Evolutionary conservation across 2,888 invertebrate species (phyloP), one percentile per base, ranked within the genome.

Genomic region (Torymus texanus): DNA sequence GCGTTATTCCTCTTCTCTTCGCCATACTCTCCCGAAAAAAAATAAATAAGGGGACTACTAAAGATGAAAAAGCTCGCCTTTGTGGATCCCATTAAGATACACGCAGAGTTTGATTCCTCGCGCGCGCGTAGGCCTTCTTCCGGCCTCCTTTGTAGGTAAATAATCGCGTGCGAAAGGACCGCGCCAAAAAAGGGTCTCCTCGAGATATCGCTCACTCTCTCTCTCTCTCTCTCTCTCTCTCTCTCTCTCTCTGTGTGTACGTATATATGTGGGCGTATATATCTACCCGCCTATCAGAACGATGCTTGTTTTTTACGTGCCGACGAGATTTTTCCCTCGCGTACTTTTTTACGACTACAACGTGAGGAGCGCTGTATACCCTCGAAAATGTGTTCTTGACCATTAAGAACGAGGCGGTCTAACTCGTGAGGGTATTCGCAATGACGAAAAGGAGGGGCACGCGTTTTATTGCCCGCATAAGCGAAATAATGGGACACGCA

Each of bases 71-170:
- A 56, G 55, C 18, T 51, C 14, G 53, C 73, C 74, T 77, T 75
- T 78, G 74, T 78, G 72, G 75, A 81, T 81, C 72, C 73, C 24
- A 78, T 81, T 78, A 81, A 81, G 74, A 78, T 78, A 75, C 16
- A 29, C 51, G 2, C 58, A 18, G 21, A 63, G 14, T 75, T 68
- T 75, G 72, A 67, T 67, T 75, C 59, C 21, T 21, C 21, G 21
- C 21, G 21, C 21, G 21, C 29, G 29, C 24, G 55, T 56, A 65
- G 74, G 50, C 67, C 66, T 75, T 78, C 70, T 29, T 29, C 29
- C 29, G 74, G 63, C 12, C 51, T 53, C 18, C 72, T 78, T 78
- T 78, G 67, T 81, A 74, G 65, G 67, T 55, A 81, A 81, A 81
- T 73, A 81, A 75, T 72, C 75, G 58, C 61, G 21, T 29, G 29